Percentiles rank a stretch among this genome's conserved stretches.
Evolutionary conservation across 1,140 invertebrate species (phyloP).

Genomic region (Apolygus lucorum): DNA sequence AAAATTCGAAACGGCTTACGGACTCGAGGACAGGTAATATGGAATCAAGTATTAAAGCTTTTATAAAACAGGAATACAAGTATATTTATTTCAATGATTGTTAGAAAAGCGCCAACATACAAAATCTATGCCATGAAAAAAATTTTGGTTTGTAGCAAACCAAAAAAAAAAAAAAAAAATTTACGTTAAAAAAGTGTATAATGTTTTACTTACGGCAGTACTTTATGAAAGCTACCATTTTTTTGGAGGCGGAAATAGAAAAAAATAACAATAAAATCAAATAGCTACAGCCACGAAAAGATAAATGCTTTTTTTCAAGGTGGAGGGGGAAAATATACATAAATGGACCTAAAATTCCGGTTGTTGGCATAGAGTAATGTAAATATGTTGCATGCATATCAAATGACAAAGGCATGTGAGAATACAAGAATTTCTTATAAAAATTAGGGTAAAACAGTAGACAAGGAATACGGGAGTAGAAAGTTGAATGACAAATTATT

Average conservation of each 20-base stretch:
- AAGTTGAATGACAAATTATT: not conserved
- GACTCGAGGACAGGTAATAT: too few relatives aligned
- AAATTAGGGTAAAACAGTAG: not conserved
- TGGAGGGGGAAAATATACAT: not conserved
- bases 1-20: too few relatives aligned
- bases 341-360: not conserved
- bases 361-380: not conserved
- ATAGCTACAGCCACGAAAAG: too few relatives aligned
- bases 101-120: not conserved
- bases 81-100: conserved; percentile 2
- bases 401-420: conserved; percentile 1
- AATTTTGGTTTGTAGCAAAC: not conserved
- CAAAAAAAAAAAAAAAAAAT: not conserved
- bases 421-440: conserved; percentile 2
- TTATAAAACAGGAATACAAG: conserved; percentile 1
- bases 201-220: too few relatives aligned
- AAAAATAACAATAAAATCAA: too few relatives aligned
- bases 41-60: not conserved
- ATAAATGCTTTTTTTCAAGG: too few relatives aligned
- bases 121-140: not conserved
- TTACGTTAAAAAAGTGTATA: not conserved
- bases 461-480: not conserved
- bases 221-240: too few relatives aligned
- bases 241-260: too few relatives aligned
- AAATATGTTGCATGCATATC: not conserved